Conservation (phyloP, 2,113 vertebrate genomes). For the Psittacus erithacus region DNA sequence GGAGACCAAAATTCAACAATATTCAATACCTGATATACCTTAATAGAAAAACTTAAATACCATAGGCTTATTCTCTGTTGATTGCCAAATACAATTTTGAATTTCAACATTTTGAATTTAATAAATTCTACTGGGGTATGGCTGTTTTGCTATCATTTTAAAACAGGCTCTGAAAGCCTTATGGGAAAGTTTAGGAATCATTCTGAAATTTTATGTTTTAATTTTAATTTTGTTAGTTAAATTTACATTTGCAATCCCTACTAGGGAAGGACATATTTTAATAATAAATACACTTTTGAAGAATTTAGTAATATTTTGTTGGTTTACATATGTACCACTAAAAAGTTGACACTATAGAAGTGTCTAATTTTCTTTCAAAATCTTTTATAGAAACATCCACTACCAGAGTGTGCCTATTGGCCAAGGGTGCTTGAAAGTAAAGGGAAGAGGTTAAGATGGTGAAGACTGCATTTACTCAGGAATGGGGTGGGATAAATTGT, state of each 20-base stretch:
- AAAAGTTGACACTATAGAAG: neutral
- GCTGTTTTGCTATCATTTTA: constrained; percentile 27
- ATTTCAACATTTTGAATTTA: constrained; percentile 38
- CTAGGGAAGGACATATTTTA: neutral
- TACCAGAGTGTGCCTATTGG: neutral
- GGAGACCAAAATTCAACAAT: neutral
- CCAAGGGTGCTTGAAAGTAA: neutral
- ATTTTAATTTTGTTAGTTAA: neutral
- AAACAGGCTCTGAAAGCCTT: constrained; percentile 8
- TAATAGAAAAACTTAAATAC: neutral
- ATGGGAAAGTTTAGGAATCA: neutral
- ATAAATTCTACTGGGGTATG: neutral
- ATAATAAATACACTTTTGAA: neutral
- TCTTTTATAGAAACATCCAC: neutral
- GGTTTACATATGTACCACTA: neutral
- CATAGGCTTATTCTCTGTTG: neutral
- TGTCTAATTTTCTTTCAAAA: neutral
- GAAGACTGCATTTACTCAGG: fast-evolving
- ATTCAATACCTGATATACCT: neutral
- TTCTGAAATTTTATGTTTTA: neutral
- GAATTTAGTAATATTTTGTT: neutral
- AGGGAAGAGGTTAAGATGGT: neutral
- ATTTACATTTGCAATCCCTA: neutral
- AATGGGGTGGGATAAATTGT: neutral
- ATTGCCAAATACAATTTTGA: neutral